Evolutionary conservation across 1,140 invertebrate species (phyloP), one percentile per base, ranked within the genome.

Genomic region (Penaeus vannamei): DNA sequence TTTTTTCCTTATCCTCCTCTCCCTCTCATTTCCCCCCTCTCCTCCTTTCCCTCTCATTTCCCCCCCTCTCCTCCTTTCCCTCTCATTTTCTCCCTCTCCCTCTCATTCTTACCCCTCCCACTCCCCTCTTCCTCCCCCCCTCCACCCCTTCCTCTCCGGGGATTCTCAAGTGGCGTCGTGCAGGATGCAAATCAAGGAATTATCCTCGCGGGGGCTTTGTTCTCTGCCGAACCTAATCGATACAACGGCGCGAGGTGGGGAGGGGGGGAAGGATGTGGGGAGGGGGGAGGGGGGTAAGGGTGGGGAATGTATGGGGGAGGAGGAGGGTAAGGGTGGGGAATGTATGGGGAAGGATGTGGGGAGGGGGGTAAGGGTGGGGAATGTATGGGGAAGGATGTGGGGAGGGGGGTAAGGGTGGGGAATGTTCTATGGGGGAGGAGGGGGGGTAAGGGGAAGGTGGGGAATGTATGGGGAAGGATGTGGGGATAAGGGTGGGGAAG

Each of bases 171-270:
- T 81, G 79, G 79, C 79, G 23, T 26, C 79, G 79, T 60, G 20
- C 79, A 59, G 46, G 79, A 81, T 81, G 79, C 79, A 81, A 81
- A 81, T 81, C 46, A 81, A 60, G 79, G 79, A 81, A 81, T 81
- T 81, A 81, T 46, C 46, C 79, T 81, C 23, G 20, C 46, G 26
- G 79, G 46, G 79, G 79, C 79, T 81, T 81, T 81, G 79, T 81
- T 59, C 79, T 59, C 42, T 46, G 23, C 20, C 79, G 46, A 81
- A 81, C 77, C 72, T 79, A 46, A 79, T 79, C 77, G 77, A 79
- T 79, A 79, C 77, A 42, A 26, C 20, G 36, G 46, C 46, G 26
- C 36, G 23, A 60, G 19, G 14, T 32, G 22, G 82, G 61, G 82
- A 20, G 14, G 60, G 8, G 8, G 62, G 22, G 61, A n/a, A 77